Conservation (phyloP, 2,113 vertebrate species). For the Hipposideros armiger region DNA sequence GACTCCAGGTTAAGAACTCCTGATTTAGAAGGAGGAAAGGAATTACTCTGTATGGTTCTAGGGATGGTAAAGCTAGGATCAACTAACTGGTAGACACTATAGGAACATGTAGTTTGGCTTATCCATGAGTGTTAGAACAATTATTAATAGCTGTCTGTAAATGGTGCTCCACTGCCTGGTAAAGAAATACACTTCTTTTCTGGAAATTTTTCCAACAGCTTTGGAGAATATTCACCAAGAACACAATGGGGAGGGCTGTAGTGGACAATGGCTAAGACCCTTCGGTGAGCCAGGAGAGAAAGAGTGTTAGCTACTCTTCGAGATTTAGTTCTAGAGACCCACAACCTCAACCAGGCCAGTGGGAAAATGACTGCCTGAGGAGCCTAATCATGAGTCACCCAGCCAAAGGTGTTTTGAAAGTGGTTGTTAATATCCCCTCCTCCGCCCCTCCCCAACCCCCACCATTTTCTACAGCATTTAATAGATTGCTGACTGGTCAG, state of each 20-base stretch:
- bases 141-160: neutral
- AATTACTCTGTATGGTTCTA: neutral
- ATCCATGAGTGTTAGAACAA: neutral
- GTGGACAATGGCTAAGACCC: neutral
- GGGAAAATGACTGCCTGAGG: neutral
- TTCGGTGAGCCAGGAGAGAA: neutral
- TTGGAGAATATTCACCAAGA: neutral
- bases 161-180: neutral
- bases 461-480: conserved; percentile 38
- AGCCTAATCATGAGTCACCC: neutral
- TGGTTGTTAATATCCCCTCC: conserved; percentile 42
- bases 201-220: neutral
- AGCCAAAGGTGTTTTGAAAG: conserved; percentile 58
- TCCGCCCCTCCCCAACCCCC: neutral
- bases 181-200: neutral
- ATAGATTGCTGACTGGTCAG: conserved; percentile 71
- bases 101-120: neutral
- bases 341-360: neutral
- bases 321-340: neutral
- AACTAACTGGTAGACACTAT: neutral
- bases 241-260: rapidly evolving
- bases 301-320: neutral
- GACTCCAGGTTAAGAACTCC: neutral
- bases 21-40: neutral
- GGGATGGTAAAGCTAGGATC: neutral